These are phyloP conservation scores for Morpho deidamia DNA, from an alignment of 2,888 invertebrate genomes.

Conservation along the genomic window DNA sequence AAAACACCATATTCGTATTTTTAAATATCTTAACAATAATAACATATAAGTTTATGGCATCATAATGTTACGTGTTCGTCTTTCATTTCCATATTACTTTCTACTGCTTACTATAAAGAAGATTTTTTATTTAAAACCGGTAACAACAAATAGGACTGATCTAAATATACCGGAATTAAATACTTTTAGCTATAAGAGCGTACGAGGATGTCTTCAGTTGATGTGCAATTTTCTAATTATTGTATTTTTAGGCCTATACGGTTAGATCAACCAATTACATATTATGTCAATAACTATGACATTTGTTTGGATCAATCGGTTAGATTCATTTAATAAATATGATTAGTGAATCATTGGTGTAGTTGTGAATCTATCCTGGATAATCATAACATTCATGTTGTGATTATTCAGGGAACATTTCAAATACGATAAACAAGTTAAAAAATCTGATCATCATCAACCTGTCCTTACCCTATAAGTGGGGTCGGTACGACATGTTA, in stretches of 20 bases:
- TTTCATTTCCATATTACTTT: conserved; percentile 8
- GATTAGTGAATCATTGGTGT: too few species aligned
- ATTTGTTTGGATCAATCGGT: too few species aligned
- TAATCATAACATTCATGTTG: too few species aligned
- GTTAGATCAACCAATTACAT: too few species aligned
- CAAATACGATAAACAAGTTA: too few species aligned
- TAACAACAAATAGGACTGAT: conserved; percentile 1
- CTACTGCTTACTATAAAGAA: neutral
- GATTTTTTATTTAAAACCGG: conserved; percentile 6
- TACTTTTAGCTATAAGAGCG: neutral
- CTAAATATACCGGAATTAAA: neutral
- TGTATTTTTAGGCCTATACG: conserved; percentile 5
- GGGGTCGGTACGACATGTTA: too few species aligned
- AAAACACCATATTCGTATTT: neutral
- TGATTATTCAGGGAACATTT: too few species aligned
- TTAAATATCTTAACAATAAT: neutral
- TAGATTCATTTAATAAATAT: too few species aligned
- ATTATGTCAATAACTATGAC: too few species aligned
- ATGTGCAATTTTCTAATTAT: conserved; percentile 14
- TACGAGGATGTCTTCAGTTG: conserved; percentile 7
- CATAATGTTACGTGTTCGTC: neutral
- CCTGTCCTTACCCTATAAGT: too few species aligned
- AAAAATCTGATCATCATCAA: too few species aligned
- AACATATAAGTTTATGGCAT: neutral
- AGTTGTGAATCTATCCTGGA: too few species aligned